These are phyloP conservation scores for Tipula confusa DNA, from an alignment of 2,888 invertebrate species.

Conservation along the genomic window DNA sequence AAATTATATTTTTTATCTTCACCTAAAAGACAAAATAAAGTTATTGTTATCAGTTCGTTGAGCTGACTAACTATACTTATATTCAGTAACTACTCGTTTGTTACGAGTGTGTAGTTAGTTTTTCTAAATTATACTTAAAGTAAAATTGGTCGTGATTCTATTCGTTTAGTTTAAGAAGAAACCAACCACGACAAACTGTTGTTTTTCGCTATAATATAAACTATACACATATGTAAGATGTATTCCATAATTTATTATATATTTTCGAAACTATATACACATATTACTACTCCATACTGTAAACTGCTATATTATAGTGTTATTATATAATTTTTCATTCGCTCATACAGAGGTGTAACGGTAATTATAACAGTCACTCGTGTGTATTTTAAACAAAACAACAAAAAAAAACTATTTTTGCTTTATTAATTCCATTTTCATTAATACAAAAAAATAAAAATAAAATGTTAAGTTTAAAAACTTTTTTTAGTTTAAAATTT, in stretches of 20 bases:
- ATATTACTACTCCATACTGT: background rate
- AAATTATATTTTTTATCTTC: too few relatives aligned
- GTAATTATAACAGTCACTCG: slow-evolving; percentile 20
- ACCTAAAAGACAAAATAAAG: too few relatives aligned
- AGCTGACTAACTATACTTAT: too few relatives aligned
- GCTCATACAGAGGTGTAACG: background rate
- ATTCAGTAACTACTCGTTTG: too few relatives aligned
- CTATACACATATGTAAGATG: background rate
- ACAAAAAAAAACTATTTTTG: background rate
- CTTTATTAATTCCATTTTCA: background rate
- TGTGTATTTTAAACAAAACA: background rate
- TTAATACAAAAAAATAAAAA: background rate
- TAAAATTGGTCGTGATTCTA: background rate
- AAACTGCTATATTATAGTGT: background rate
- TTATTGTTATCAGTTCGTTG: too few relatives aligned
- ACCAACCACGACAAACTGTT: background rate
- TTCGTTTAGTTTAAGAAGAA: background rate
- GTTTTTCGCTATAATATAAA: background rate
- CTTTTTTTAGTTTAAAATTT: background rate
- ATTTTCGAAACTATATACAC: background rate
- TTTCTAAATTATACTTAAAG: background rate
- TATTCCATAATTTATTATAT: background rate
- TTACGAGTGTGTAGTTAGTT: too few relatives aligned
- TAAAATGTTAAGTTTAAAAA: background rate
- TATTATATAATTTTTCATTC: slow-evolving; percentile 12